Evolutionary conservation across 2,888 invertebrate genomes (phyloP).

Genomic region (Cosmia trapezina): DNA sequence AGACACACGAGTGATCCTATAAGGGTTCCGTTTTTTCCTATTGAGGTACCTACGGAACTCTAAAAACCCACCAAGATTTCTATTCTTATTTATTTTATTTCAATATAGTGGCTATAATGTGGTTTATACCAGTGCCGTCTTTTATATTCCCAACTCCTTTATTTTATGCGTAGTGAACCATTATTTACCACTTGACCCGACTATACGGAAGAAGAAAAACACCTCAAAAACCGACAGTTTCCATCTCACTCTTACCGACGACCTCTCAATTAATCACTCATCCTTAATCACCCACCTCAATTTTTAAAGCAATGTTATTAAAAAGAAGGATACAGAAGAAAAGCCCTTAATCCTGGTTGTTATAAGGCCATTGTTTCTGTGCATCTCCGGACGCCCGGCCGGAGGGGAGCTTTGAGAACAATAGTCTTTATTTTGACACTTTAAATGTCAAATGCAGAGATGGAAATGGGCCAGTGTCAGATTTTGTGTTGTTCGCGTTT

Average conservation of each 20-base stretch:
- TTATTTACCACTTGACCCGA: no score
- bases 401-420: constrained; percentile 39
- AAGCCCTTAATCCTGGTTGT: constrained; percentile 33
- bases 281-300: constrained; percentile 30
- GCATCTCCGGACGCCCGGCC: constrained; percentile 28
- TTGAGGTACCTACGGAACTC: no score
- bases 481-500: constrained; percentile 11
- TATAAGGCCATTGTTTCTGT: constrained; percentile 52
- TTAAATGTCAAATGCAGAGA: constrained; percentile 53
- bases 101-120: no score
- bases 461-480: constrained; percentile 4
- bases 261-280: constrained; percentile 27
- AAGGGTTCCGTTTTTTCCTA: no score
- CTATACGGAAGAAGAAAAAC: no score
- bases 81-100: no score
- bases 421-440: constrained; percentile 57
- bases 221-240: neutral
- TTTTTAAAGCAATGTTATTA: constrained; percentile 22
- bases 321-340: constrained; percentile 37
- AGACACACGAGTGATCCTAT: no score
- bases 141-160: no score
- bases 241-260: neutral
- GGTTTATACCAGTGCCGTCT: no score
- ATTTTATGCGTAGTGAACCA: no score
- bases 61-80: no score